These are phyloP conservation scores for Limnephilus rhombicus DNA, from an alignment of 2,888 invertebrate species.

Conservation along the genomic window DNA sequence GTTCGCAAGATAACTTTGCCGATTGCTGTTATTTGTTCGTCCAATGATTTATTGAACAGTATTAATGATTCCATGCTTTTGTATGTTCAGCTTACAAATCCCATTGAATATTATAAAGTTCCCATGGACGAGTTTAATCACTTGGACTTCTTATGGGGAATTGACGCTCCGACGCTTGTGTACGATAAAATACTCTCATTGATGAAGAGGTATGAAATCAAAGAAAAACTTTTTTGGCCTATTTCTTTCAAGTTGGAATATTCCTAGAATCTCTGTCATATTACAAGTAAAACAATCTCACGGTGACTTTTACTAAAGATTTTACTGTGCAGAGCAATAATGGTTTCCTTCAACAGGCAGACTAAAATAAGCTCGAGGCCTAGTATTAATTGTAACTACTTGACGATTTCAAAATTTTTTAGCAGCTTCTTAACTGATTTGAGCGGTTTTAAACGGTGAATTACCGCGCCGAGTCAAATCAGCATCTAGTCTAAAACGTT, in stretches of 20 bases:
- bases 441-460: neutral
- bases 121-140: slow-evolving; percentile 83
- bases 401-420: neutral
- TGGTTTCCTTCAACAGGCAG: neutral
- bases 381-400: neutral
- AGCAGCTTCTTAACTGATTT: neutral
- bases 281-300: neutral
- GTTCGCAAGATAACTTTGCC: slow-evolving; percentile 80
- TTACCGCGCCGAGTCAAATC: neutral
- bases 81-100: slow-evolving; percentile 76
- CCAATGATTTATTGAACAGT: slow-evolving; percentile 86
- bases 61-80: slow-evolving; percentile 80
- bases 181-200: slow-evolving; percentile 77
- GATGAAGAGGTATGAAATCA: slow-evolving; percentile 68
- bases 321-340: neutral
- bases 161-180: slow-evolving; percentile 79
- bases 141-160: slow-evolving; percentile 85
- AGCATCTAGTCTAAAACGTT: neutral
- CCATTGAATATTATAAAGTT: slow-evolving; percentile 79
- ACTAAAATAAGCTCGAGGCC: neutral
- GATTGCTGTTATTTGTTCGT: slow-evolving; percentile 81
- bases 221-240: neutral
- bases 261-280: neutral
- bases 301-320: neutral
- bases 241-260: neutral